Evolutionary conservation across 2,113 vertebrate species (phyloP).

Genomic region (Cryptoleucopteryx plumbea): DNA sequence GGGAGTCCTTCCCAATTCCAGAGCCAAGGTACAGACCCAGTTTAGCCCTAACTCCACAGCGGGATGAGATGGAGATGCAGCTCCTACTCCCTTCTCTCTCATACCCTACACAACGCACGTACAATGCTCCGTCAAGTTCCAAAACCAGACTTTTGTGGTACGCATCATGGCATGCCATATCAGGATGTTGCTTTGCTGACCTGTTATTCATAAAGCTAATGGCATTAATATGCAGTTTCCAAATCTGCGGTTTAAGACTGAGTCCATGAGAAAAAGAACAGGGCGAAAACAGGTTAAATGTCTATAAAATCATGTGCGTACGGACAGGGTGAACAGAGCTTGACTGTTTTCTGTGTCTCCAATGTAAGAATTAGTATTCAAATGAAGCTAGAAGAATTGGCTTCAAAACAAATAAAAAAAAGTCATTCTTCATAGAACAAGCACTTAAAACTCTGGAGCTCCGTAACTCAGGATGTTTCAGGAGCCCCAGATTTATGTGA

Average conservation of each 20-base stretch:
- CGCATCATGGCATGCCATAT: neutral
- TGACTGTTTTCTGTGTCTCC: neutral
- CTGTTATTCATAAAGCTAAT: neutral
- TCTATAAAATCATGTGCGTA: neutral
- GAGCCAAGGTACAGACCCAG: neutral
- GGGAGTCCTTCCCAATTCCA: neutral
- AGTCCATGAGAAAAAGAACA: neutral
- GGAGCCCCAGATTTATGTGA: neutral
- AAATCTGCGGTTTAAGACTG: neutral
- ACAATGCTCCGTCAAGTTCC: neutral
- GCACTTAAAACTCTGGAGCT: neutral
- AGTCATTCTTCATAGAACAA: neutral
- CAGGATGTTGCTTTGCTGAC: neutral
- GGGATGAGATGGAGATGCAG: neutral
- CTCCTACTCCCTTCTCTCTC: neutral
- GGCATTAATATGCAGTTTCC: neutral
- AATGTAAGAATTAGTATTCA: neutral
- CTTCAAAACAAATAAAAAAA: neutral
- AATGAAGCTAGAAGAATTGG: neutral
- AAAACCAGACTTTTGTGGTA: neutral
- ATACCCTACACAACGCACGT: neutral
- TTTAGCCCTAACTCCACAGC: neutral
- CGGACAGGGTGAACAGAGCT: neutral
- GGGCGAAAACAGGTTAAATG: neutral
- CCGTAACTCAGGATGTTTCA: neutral